Conservation (phyloP, 1,140 invertebrate species). For the Plectrocnemia conspersa region DNA sequence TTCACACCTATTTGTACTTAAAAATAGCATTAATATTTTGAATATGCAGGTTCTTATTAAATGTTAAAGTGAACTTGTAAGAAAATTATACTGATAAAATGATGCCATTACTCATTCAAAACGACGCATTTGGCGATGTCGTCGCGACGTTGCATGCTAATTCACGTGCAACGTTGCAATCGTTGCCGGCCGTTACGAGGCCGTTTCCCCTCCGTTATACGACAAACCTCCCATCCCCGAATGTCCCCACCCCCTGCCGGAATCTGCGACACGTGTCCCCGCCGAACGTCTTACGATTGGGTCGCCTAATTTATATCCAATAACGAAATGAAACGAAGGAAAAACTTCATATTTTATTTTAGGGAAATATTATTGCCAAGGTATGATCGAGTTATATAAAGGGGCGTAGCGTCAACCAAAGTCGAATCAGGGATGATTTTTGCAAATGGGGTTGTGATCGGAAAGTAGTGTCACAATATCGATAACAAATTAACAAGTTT, state of each 20-base stretch:
- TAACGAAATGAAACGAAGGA: slow-evolving; percentile 34
- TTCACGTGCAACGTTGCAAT: slow-evolving; percentile 24
- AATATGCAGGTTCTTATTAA: too few relatives aligned
- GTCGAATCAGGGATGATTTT: too few relatives aligned
- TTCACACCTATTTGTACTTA: too few relatives aligned
- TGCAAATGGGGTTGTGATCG: too few relatives aligned
- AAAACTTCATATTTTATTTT: slow-evolving; percentile 36
- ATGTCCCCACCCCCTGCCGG: neutral
- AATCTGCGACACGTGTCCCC: slow-evolving; percentile 31
- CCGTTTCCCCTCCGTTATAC: neutral
- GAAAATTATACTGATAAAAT: too few relatives aligned
- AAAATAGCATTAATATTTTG: too few relatives aligned
- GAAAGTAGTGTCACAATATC: too few relatives aligned
- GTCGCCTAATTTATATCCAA: slow-evolving; percentile 36
- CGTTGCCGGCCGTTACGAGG: neutral
- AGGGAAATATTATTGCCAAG: slow-evolving; percentile 34
- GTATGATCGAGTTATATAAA: slow-evolving; percentile 17
- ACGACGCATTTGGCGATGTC: slow-evolving; percentile 18
- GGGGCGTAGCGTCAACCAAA: too few relatives aligned
- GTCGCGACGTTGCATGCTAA: slow-evolving; percentile 18
- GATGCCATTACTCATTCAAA: slow-evolving; percentile 29
- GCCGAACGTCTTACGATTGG: slow-evolving; percentile 30
- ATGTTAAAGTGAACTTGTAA: slow-evolving; percentile 3
- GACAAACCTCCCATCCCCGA: neutral
- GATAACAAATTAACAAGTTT: too few relatives aligned